Base-by-base conservation (phyloP, 2,888 invertebrate genomes). In the Sympetrum striolatum region DNA sequence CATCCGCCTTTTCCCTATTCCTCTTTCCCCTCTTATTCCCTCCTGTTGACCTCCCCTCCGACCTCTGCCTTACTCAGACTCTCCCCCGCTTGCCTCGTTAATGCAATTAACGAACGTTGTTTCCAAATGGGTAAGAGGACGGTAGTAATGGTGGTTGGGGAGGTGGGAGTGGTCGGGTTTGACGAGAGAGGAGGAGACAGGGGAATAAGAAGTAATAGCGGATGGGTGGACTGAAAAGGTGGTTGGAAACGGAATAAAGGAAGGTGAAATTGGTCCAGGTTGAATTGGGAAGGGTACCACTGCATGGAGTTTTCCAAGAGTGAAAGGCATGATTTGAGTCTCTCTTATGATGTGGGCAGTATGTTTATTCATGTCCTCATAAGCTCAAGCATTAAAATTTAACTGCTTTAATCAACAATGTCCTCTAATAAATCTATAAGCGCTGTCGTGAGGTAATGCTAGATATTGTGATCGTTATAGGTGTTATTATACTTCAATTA, bases 21-120 rank as follows among this genome's bases (percentile, higher is more conserved):
- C 15, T 22, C 81, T 48, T 18, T 31, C 82, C 18, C 15, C 35
- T 31, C 58, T 4, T 18, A 22, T 18, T 15, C 35, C 12, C 22
- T 22, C 82, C n/a, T 18, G 53, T 58, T 58, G 35, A 58, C 58
- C 58, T 25, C 14, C 58, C 58, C 58, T 35, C 58, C 31, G 22
- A 18, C 14, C 58, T 58, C 44, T 58, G 53, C 58, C 35, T 53
- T 82, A 82, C 82, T 82, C 82, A 35, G 58, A 22, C 35, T 60
- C 82, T 58, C 82, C 80, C 82, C 35, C 82, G 82, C 58, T 82
- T 86, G 60, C 86, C 86, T 86, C 86, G 86, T 86, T 86, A 86
- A 86, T 86, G 86, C 86, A 86, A 86, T 86, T 86, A 86, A 86
- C 86, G 86, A 60, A 86, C 86, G 86, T 86, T 86, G 86, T 86